Base-by-base conservation (phyloP, 2,888 invertebrate species). In the Tinea trinotella region DNA sequence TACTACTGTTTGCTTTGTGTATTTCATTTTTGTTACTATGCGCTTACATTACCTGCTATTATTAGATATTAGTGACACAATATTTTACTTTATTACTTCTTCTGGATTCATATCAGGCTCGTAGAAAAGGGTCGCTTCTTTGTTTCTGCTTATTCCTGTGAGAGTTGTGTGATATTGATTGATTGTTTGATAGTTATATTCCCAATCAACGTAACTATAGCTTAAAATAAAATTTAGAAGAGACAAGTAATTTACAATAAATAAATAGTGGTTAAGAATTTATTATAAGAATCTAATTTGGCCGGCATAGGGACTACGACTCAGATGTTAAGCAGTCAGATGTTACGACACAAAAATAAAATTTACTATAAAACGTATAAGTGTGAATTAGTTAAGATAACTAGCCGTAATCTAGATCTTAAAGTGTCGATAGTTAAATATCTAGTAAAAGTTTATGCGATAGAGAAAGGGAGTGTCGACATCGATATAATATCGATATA, bases 1-100 rank as follows among this genome's bases (percentile, higher is more conserved):
- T 13, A 46, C 46, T 46, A 46, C 46, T 40, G 40, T 40, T 40
- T 12, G 40, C 1, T 15, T 40, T 40, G 10, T 40, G n/a, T 30
- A 7, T 30, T 30, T 30, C 9, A 30, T 30, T 7, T 30, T 30
- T 30, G 30, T 30, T 30, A 30, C 30, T 30, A 30, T 30, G 30
- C 30, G n/a, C n/a, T n/a, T n/a, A n/a, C n/a, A n/a, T n/a, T n/a
- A 30, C 30, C 2, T 10, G 7, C 30, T 30, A 30, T 30, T 30
- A 30, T 30, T 30, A 30, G 30, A 7, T 10, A 10, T 30, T 22
- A 22, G n/a, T n/a, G n/a, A n/a, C n/a, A n/a, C n/a, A n/a, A n/a
- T n/a, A n/a, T n/a, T n/a, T n/a, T n/a, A n/a, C n/a, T n/a, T n/a
- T n/a, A n/a, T n/a, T n/a, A n/a, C n/a, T n/a, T n/a, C n/a, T n/a